Conservation (phyloP, 2,797 vertebrate genomes). For the Sebastes melanostomus region DNA sequence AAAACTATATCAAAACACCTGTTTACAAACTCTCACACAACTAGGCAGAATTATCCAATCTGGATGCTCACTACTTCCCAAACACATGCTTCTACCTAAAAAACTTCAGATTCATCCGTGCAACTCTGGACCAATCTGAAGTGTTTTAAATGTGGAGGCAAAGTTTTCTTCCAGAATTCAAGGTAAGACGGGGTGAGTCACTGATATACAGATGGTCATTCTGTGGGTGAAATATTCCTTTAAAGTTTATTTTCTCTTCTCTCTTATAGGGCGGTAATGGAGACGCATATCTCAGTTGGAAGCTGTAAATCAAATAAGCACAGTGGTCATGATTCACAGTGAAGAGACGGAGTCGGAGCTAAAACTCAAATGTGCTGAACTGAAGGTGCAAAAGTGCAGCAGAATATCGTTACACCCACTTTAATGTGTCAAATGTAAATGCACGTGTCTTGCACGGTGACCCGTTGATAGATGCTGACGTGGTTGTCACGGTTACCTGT, state of each 20-base stretch:
- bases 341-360: not conserved
- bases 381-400: not conserved
- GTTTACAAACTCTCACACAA: not conserved
- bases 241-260: not conserved
- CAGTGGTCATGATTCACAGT: not conserved
- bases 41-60: not conserved
- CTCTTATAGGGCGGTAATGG: not conserved
- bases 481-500: conserved; percentile 84
- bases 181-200: not conserved
- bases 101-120: not conserved
- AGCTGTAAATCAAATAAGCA: conserved; percentile 31
- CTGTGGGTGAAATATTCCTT: not conserved
- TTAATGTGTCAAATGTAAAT: not conserved
- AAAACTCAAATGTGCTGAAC: not conserved
- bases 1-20: not conserved
- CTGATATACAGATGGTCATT: not conserved
- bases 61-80: not conserved
- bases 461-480: not conserved
- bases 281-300: conserved; percentile 5
- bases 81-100: not conserved
- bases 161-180: not conserved
- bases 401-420: not conserved
- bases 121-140: no score
- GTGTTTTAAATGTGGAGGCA: not conserved
- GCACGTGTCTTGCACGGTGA: not conserved